Base-by-base conservation (phyloP, 1,140 invertebrate species). In the Macrobrachium rosenbergii region DNA sequence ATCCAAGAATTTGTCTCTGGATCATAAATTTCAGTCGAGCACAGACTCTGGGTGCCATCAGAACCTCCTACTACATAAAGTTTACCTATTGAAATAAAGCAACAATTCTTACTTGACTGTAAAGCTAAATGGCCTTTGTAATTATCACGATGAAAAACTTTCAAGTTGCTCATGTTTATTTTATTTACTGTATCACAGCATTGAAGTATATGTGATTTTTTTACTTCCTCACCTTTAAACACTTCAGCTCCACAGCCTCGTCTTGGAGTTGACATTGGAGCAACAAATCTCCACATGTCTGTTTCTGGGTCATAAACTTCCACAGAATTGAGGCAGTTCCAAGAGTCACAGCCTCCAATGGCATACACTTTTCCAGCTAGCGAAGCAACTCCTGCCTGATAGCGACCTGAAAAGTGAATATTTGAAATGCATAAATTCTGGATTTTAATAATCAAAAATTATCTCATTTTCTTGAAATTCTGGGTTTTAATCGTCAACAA, bases 31-130 rank as follows among this genome's bases (percentile, higher is more conserved):
- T 96, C 95, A 0, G 95, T 95, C 23, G 94, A 93, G 88, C 93
- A 94, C 62, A 96, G 92, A 59, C 95, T 95, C 90, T 95, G 94
- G 19, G 93, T 93, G 5, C 96, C 95, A 91, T 96, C 95, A 73
- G 94, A 95, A 12, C 96, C 96, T 63, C 96, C 96, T 28, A 95
- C 93, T 8, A 93, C 94, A 90, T 94, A 94, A 52, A 95, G 90
- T 89, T 93, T 93, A 45, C 94, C 94, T 94, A 83, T n/a, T 19
- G 83, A 60, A 14, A 59, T 58, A 52, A 75, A 58, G 6, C 23
- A 8, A 59, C 12, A 62, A 79, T 58, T 7, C 12, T 52, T 12
- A 58, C 8, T 60, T 60, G n/a, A n/a, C 52, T 59, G 8, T 11
- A 2, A 37, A 21, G 17, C n/a, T 11, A 58, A 7, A 2, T 76